Percentiles rank a stretch among this genome's conserved stretches.
Conservation (phyloP, 2,113 vertebrate species). For the Macquaria australasica region DNA sequence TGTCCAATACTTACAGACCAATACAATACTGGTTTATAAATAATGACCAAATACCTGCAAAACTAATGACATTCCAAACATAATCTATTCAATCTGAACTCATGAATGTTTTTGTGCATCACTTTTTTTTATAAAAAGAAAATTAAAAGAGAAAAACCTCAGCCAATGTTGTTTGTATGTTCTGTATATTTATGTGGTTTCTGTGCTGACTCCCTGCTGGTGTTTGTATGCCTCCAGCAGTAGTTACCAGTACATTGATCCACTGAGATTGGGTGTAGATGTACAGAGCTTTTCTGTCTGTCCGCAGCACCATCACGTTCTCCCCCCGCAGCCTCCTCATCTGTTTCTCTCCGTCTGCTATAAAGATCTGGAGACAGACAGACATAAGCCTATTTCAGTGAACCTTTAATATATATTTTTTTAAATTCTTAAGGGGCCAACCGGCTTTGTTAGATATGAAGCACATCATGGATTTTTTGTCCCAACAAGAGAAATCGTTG, state of each 20-base stretch:
- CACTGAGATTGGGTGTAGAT: slow-evolving; percentile 71
- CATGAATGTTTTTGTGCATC: no score
- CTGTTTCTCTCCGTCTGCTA: slow-evolving; percentile 60
- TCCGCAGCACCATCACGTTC: slow-evolving; percentile 75
- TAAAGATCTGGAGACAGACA: slow-evolving; percentile 57
- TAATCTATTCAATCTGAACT: no score
- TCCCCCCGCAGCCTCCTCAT: slow-evolving; percentile 63
- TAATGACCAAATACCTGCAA: no score
- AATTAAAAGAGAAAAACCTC: no score
- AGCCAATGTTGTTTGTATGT: not conserved
- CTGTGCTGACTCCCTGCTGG: not conserved
- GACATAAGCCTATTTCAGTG: not conserved
- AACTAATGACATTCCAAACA: no score
- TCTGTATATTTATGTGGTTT: not conserved
- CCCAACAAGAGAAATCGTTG: no score
- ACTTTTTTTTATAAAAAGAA: no score
- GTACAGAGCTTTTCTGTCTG: slow-evolving; percentile 62
- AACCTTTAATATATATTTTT: not conserved
- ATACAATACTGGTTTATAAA: no score
- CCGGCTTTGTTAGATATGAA: not conserved
- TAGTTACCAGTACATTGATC: slow-evolving; percentile 72
- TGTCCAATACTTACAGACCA: no score
- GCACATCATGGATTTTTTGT: not conserved
- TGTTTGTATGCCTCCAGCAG: not conserved
- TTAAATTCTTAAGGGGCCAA: not conserved